Evolutionary conservation across 2,888 invertebrate species (phyloP).

Genomic region (Troides oblongomaculatus): DNA sequence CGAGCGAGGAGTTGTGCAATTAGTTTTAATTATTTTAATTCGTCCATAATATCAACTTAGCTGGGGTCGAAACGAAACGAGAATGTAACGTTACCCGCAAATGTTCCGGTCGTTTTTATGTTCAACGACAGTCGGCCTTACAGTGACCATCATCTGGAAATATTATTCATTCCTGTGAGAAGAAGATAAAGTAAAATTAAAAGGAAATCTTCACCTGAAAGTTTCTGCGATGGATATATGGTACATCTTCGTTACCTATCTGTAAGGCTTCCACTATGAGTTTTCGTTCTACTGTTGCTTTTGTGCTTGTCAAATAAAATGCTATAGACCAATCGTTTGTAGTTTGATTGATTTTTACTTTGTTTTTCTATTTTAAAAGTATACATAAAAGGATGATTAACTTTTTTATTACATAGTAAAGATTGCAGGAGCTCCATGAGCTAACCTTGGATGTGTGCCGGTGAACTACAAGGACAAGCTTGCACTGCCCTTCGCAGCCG

Average conservation of each 20-base stretch:
- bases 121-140: slow-evolving; percentile 7
- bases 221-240: background rate
- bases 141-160: background rate
- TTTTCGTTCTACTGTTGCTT: slow-evolving; percentile 24
- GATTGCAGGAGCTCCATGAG: too few relatives aligned
- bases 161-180: background rate
- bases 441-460: too few relatives aligned
- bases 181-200: background rate
- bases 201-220: background rate
- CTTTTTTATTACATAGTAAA: too few relatives aligned
- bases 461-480: too few relatives aligned
- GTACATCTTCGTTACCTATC: background rate
- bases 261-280: slow-evolving; percentile 7
- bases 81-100: background rate
- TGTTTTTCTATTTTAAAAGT: too few relatives aligned
- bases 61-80: slow-evolving; percentile 2
- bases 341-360: background rate
- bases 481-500: too few relatives aligned
- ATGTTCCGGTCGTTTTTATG: slow-evolving; percentile 4
- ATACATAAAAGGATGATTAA: too few relatives aligned
- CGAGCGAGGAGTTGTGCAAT: slow-evolving; percentile 29
- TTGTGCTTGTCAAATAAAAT: slow-evolving; percentile 29
- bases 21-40: slow-evolving; percentile 30
- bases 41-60: slow-evolving; percentile 27
- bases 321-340: slow-evolving; percentile 16